Conservation (phyloP, 2,113 vertebrate genomes). For the Irena cyanogastra region DNA sequence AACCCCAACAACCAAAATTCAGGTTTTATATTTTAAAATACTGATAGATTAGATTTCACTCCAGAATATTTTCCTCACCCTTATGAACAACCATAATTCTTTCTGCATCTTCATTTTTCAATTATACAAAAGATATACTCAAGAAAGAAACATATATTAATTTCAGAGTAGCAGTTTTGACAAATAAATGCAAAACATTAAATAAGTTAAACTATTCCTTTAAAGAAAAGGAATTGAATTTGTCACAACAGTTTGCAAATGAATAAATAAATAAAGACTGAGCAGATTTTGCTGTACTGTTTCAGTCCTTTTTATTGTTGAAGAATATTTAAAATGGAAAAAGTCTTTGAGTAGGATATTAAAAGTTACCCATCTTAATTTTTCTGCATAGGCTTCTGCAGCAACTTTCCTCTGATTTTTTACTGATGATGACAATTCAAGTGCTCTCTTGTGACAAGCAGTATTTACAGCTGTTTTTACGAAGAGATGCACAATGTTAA, state of each 20-base stretch:
- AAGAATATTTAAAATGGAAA: background rate
- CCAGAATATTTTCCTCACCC: background rate
- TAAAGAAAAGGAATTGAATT: background rate
- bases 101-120: background rate
- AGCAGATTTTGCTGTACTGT: background rate
- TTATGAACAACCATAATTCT: background rate
- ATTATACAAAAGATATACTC: background rate
- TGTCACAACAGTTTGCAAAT: background rate
- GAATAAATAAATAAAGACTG: background rate
- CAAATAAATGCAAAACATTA: background rate
- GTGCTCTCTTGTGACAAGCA: background rate
- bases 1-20: background rate
- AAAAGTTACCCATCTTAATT: background rate
- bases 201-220: background rate
- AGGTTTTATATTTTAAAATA: background rate
- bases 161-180: background rate
- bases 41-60: background rate
- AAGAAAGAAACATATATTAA: background rate
- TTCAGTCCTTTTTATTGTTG: background rate
- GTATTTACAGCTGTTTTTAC: background rate
- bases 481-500: background rate
- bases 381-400: background rate
- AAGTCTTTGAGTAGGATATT: background rate
- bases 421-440: background rate
- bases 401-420: background rate